A percentile compares a stretch with the other conserved stretches of the same genome.
These are phyloP conservation scores for Diprion similis DNA, from an alignment of 1,140 invertebrate genomes.

Conservation along the genomic window DNA sequence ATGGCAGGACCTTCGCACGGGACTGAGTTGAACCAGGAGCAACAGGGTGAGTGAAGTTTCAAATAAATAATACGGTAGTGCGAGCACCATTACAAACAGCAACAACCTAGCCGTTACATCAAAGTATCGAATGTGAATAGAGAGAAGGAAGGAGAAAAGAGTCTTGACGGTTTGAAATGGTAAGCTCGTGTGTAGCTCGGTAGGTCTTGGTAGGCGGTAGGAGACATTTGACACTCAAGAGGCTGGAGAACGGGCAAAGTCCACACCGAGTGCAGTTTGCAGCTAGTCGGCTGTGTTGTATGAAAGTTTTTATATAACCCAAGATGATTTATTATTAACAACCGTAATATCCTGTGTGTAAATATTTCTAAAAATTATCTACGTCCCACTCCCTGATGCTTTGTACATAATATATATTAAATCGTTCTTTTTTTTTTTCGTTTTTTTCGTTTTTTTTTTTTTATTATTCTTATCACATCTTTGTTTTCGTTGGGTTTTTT, in stretches of 20 bases:
- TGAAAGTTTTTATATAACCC: constrained; percentile 41
- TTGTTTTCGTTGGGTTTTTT: too few relatives aligned
- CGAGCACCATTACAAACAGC: constrained; percentile 65
- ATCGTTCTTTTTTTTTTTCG: neutral
- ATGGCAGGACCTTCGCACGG: constrained; percentile 58
- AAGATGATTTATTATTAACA: constrained; percentile 39
- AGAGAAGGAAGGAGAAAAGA: constrained; percentile 24
- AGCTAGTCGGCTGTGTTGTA: constrained; percentile 57
- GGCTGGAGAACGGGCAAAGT: constrained; percentile 48
- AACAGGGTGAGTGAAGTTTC: constrained; percentile 56
- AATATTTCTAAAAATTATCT: constrained; percentile 39
- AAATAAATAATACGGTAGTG: constrained; percentile 50
- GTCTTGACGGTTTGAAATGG: constrained; percentile 62
- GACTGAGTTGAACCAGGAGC: constrained; percentile 57
- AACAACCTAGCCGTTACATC: constrained; percentile 64
- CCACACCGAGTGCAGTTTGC: constrained; percentile 60
- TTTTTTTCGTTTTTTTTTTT: neutral
- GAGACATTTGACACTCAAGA: constrained; percentile 61
- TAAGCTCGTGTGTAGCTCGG: constrained; percentile 63
- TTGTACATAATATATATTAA: constrained; percentile 27
- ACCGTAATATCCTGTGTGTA: constrained; percentile 46
- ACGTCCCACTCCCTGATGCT: constrained; percentile 33
- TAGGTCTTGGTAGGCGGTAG: constrained; percentile 61
- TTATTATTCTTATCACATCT: neutral
- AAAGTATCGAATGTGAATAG: constrained; percentile 56